Evolutionary conservation across 2,888 invertebrate genomes (phyloP).

Genomic region (Rhyacophila evoluta): DNA sequence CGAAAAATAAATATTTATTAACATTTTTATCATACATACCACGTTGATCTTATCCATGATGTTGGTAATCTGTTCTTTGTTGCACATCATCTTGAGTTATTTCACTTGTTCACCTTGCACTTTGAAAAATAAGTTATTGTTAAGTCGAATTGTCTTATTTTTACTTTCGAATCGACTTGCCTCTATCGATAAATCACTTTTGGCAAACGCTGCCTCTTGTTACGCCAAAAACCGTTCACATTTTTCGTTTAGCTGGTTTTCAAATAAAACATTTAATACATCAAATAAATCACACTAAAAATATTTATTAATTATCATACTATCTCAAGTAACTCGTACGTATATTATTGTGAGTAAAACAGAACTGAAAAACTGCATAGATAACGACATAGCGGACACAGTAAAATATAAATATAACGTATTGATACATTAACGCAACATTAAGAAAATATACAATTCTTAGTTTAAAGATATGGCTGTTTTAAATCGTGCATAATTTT

Average conservation of each 20-base stretch:
- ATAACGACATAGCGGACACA: too few species aligned
- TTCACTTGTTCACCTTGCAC: constrained; percentile 11
- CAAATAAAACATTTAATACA: background rate
- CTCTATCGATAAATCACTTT: background rate
- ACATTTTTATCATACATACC: constrained; percentile 67
- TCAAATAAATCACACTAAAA: background rate
- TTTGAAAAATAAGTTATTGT: background rate
- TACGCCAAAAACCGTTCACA: background rate
- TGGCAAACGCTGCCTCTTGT: background rate
- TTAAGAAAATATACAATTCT: too few species aligned
- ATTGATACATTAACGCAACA: too few species aligned
- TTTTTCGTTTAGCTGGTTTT: background rate
- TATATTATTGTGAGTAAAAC: too few species aligned
- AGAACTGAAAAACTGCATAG: too few species aligned
- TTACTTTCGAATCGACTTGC: constrained; percentile 2
- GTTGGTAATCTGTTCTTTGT: constrained; percentile 78
- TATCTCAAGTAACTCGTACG: too few species aligned
- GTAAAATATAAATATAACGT: too few species aligned
- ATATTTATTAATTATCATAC: background rate
- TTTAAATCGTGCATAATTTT: too few species aligned
- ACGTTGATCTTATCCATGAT: constrained; percentile 81
- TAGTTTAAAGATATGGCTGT: too few species aligned
- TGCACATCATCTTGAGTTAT: constrained; percentile 71
- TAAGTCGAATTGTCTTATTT: background rate
- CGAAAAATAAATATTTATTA: too few species aligned